These are phyloP conservation scores for Forbesichthys papilliferus DNA, from an alignment of 2,113 vertebrate species.

Conservation along the genomic window DNA sequence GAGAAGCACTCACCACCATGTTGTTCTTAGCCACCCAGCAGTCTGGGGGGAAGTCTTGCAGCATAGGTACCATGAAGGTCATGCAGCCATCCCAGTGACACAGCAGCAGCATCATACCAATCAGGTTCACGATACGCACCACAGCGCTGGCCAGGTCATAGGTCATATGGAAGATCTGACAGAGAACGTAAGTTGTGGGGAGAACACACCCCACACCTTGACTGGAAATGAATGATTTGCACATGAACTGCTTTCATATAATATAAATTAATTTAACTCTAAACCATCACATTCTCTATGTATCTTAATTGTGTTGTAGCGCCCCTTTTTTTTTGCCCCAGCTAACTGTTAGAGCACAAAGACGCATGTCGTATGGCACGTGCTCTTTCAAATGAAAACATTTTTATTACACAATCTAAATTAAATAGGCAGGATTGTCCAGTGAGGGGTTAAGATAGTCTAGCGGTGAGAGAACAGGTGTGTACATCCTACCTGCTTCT, in stretches of 20 bases:
- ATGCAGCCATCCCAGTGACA: constrained; percentile 82
- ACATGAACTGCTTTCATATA: background rate
- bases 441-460: too few relatives aligned
- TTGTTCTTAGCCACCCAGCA: constrained; percentile 80
- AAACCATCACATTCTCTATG: too few relatives aligned
- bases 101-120: constrained; percentile 80
- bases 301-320: too few relatives aligned
- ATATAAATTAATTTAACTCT: background rate
- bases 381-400: too few relatives aligned
- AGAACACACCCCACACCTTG: background rate
- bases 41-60: constrained; percentile 78
- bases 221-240: background rate
- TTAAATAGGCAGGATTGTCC: too few relatives aligned
- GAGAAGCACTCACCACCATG: constrained; percentile 73
- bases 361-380: too few relatives aligned
- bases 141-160: constrained; percentile 80
- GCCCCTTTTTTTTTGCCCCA: too few relatives aligned
- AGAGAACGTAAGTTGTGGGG: background rate
- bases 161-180: constrained; percentile 80
- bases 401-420: too few relatives aligned
- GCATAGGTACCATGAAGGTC: constrained; percentile 81
- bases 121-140: constrained; percentile 80
- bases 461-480: too few relatives aligned
- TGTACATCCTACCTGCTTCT: too few relatives aligned
- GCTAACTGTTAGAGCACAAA: too few relatives aligned